Percentiles rank a stretch among this genome's conserved stretches.
phyloP scores from a whole-genome alignment of 2,797 vertebrate genomes.

The Microhierax caerulescens region DNA sequence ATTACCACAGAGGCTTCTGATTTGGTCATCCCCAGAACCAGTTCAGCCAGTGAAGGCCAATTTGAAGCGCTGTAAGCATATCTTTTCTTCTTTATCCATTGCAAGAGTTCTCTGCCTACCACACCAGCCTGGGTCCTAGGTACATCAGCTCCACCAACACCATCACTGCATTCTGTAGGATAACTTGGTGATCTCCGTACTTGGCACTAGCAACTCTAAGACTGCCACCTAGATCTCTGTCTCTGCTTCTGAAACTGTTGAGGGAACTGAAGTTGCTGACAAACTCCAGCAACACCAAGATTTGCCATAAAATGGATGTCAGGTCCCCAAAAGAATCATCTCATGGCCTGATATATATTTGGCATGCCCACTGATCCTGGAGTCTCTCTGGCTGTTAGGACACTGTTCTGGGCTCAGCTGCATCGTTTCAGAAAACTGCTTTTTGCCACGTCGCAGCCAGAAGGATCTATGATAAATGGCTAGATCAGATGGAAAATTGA shows the following conservation, averaged over 20 bases:
- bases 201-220: neutral
- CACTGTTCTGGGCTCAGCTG: neutral
- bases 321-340: neutral
- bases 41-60: neutral
- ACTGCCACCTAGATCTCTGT: neutral
- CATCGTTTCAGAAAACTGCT: neutral
- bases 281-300: neutral
- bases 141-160: neutral
- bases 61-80: neutral
- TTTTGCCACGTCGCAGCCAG: neutral
- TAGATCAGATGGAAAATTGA: neutral
- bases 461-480: neutral
- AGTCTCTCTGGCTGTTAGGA: neutral
- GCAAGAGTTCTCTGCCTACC: neutral
- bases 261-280: neutral
- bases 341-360: neutral
- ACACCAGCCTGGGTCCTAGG: neutral
- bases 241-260: neutral
- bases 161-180: rapidly evolving
- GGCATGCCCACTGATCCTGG: neutral
- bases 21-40: neutral
- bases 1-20: slow-evolving; percentile 2
- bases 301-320: neutral
- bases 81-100: neutral
- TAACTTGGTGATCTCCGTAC: neutral